These are phyloP conservation scores for Acanthacorydalis orientalis DNA, from an alignment of 2,888 invertebrate species.

Conservation along the genomic window DNA sequence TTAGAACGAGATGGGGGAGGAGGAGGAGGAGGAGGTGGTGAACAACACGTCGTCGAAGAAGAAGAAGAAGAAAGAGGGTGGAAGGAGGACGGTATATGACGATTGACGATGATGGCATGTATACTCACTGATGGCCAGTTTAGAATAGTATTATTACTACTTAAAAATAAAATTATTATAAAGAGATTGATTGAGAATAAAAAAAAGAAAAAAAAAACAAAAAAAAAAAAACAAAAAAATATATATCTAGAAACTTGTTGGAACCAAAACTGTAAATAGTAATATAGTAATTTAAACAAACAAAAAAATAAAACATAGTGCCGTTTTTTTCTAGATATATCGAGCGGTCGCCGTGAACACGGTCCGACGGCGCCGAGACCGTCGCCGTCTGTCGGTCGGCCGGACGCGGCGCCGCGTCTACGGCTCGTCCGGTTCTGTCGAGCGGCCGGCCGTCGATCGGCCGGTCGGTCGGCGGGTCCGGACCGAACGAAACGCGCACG, in stretches of 20 bases:
- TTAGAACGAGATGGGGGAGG: too few relatives aligned
- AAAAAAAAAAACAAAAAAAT: too few relatives aligned
- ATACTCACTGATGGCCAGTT: conserved; percentile 41
- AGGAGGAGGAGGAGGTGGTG: too few relatives aligned
- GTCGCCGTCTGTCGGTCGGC: too few relatives aligned
- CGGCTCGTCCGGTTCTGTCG: too few relatives aligned
- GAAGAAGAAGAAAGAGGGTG: conserved; percentile 7
- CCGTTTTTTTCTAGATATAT: conserved; percentile 6
- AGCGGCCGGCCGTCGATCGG: too few relatives aligned
- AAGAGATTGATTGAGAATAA: neutral
- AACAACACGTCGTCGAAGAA: too few relatives aligned
- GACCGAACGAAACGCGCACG: too few relatives aligned
- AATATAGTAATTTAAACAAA: neutral
- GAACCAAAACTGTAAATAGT: conserved; percentile 7
- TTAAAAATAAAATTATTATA: conserved; percentile 2
- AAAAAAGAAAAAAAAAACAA: too few relatives aligned
- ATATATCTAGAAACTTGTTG: conserved; percentile 5
- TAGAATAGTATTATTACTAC: conserved; percentile 42
- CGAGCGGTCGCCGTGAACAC: neutral
- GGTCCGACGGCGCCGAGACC: too few relatives aligned
- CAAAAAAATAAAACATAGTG: conserved; percentile 5
- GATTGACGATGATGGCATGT: neutral
- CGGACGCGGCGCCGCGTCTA: too few relatives aligned
- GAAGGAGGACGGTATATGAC: neutral
- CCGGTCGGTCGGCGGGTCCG: too few relatives aligned